A percentile compares a stretch with the other conserved stretches of the same genome.
Evolutionary conservation across 2,888 invertebrate species (phyloP).

Genomic region (Zygothrica quintamaculata): DNA sequence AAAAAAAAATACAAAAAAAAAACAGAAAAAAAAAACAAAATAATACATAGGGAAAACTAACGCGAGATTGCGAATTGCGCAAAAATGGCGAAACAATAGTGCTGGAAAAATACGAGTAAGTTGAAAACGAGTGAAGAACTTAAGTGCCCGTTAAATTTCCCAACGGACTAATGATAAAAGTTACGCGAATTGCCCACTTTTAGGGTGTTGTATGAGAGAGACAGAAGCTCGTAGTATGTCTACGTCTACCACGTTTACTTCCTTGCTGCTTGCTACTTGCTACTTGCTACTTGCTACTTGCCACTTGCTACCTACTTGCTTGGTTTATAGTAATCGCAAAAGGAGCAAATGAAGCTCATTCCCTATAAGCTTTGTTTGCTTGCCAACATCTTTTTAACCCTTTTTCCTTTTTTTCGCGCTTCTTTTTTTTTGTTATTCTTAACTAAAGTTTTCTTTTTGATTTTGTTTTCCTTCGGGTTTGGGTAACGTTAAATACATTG

Average conservation of each 20-base stretch:
- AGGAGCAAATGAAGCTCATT: conserved; percentile 29
- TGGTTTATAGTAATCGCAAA: conserved; percentile 33
- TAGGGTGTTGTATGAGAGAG: conserved; percentile 6
- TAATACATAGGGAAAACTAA: conserved; percentile 31
- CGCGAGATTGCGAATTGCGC: conserved; percentile 34
- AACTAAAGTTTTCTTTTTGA: conserved; percentile 23
- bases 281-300: conserved; percentile 1
- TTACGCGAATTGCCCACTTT: conserved; percentile 59
- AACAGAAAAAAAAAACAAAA: conserved; percentile 16
- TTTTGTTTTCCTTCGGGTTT: conserved; percentile 22
- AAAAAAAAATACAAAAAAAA: conserved; percentile 7
- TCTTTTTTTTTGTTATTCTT: conserved; percentile 20
- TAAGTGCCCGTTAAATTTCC: conserved; percentile 83
- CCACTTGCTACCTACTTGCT: conserved; percentile 8
- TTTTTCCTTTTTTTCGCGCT: conserved; percentile 30
- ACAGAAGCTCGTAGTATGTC: not conserved
- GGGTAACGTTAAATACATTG: conserved; percentile 74
- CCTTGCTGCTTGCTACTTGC: conserved; percentile 28
- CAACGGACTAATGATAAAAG: conserved; percentile 83
- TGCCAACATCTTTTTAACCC: conserved; percentile 55
- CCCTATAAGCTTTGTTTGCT: conserved; percentile 32
- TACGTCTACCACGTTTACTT: conserved; percentile 1
- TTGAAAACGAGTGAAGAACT: conserved; percentile 73
- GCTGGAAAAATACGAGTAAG: conserved; percentile 44
- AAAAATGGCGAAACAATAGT: conserved; percentile 74